Percentiles rank a stretch among this genome's conserved stretches.
Evolutionary conservation across 2,113 vertebrate species (phyloP).

Genomic region (Heteronetta atricapilla): DNA sequence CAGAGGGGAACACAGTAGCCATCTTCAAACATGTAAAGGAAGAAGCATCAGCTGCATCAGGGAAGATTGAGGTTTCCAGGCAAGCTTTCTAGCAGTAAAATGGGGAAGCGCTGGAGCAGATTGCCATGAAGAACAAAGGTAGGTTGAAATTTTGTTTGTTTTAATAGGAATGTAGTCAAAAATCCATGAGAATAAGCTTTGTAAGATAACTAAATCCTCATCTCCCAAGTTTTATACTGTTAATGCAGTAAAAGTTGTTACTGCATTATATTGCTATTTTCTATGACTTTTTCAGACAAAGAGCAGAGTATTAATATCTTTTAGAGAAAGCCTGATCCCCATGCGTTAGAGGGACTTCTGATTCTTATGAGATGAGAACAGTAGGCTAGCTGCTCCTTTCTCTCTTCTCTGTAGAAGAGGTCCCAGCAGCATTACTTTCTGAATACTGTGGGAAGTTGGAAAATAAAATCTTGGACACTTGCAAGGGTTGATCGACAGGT

Average conservation of each 20-base stretch:
- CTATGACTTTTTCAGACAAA: neutral
- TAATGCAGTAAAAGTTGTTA: neutral
- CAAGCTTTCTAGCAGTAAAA: neutral
- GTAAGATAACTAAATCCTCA: neutral
- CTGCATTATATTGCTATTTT: neutral
- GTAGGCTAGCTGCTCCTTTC: neutral
- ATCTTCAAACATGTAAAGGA: neutral
- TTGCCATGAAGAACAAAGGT: neutral
- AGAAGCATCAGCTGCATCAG: neutral
- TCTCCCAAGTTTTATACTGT: neutral
- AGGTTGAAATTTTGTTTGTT: neutral
- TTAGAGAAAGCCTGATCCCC: neutral
- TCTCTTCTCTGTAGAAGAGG: neutral
- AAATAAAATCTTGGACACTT: neutral
- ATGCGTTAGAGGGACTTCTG: neutral
- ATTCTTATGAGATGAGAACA: neutral
- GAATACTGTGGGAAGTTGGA: neutral
- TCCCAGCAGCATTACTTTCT: neutral
- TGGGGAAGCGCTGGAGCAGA: neutral
- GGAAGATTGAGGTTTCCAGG: neutral
- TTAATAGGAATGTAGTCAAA: neutral
- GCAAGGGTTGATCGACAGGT: neutral
- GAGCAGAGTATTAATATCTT: neutral
- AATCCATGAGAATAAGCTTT: neutral
- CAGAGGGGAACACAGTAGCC: neutral